Evolutionary conservation across 2,888 invertebrate species (phyloP), one percentile per base, ranked within the genome.

Genomic region (Dromius quadrimaculatus): DNA sequence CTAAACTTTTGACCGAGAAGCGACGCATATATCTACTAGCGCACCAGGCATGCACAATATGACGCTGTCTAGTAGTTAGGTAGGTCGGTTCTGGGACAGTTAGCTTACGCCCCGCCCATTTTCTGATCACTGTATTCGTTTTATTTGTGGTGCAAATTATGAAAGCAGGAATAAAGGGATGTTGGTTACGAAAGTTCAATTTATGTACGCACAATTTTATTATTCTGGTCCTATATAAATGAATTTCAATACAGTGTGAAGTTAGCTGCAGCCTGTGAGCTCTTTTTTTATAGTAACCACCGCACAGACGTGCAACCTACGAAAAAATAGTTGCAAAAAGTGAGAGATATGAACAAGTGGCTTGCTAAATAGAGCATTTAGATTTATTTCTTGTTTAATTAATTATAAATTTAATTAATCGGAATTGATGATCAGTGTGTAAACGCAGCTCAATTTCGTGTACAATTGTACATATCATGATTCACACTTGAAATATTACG

Each of bases 161-260:
- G n/a, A n/a, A n/a, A n/a, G n/a, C n/a, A n/a, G n/a, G n/a, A n/a
- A n/a, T n/a, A n/a, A n/a, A n/a, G n/a, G n/a, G n/a, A n/a, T n/a
- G n/a, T n/a, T n/a, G n/a, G n/a, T n/a, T n/a, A n/a, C n/a, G n/a
- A n/a, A n/a, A n/a, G n/a, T n/a, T n/a, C n/a, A n/a, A n/a, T n/a
- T n/a, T n/a, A n/a, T n/a, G n/a, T n/a, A n/a, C n/a, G n/a, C n/a
- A n/a, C n/a, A n/a, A n/a, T n/a, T n/a, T n/a, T n/a, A n/a, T n/a
- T n/a, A n/a, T n/a, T n/a, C n/a, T n/a, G 13, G 9, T n/a, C 9
- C 22, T 34, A 5, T 41, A 41, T 15, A 3, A 68, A 68, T 81
- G 79, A 81, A 81, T 81, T 82, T 81, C 81, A 81, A 81, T 82
- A 81, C 81, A 82, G 80, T 76, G 71, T 73, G 72, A 73, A 74